Conservation (phyloP, 2,113 vertebrate genomes). For the Pheucticus melanocephalus region DNA sequence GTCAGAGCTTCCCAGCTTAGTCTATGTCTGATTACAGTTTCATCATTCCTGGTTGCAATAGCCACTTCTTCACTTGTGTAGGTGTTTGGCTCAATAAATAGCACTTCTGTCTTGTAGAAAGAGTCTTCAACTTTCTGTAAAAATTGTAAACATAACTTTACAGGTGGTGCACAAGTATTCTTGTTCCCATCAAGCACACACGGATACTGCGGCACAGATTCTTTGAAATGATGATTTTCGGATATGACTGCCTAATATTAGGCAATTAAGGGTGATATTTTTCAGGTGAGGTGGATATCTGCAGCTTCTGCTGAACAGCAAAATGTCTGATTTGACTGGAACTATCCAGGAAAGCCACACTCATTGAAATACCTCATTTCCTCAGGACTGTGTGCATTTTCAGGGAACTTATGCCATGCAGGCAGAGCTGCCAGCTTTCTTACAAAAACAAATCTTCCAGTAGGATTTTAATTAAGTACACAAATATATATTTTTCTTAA, state of each 20-base stretch:
- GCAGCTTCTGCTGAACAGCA: background rate
- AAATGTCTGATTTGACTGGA: background rate
- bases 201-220: background rate
- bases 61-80: background rate
- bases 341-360: background rate
- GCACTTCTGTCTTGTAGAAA: background rate
- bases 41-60: background rate
- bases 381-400: background rate
- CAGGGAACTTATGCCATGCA: background rate
- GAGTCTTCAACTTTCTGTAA: background rate
- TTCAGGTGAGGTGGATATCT: background rate
- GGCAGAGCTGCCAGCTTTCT: background rate
- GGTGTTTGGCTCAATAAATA: background rate
- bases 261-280: background rate
- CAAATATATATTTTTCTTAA: background rate
- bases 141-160: background rate
- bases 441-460: background rate
- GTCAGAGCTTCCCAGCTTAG: background rate
- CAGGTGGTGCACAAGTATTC: background rate
- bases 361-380: background rate
- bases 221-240: accelerated
- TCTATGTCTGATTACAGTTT: background rate
- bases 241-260: background rate
- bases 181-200: background rate
- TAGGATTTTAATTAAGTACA: background rate